Evolutionary conservation across 2,888 invertebrate species (phyloP), one percentile per base, ranked within the genome.

Genomic region (Heteromurus nitidus): DNA sequence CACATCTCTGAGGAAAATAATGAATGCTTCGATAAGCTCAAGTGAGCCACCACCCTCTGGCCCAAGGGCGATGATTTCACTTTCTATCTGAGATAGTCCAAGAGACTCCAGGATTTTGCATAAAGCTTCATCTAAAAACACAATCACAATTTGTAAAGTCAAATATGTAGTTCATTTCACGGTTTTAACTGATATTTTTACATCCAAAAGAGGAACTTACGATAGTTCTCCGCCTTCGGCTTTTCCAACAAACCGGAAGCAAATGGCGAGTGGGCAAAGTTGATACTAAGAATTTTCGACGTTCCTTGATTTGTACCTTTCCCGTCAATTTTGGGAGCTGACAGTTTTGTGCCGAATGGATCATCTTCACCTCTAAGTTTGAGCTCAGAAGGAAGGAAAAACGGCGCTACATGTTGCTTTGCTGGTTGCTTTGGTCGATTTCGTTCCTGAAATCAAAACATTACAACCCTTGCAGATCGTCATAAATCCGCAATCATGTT

Each of bases 381-480:
- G 3, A 79, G 24, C 30, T 72, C 79, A 13, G 79, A 79, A 13
- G 79, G 70, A 28, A 80, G 90, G 89, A 99, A 99, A 91, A 99
- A 99, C 0, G 99, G 99, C 0, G 97, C 98, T 0, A 94, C 92
- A 89, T 96, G 95, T 0, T 92, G 92, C 88, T 95, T 95, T 0
- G 94, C 92, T 0, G 95, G 93, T 67, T 94, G 93, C 89, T 93
- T 95, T 0, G 98, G 97, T 88, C 96, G 98, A 89, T 99, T 99
- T 84, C 95, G 88, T 87, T 88, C 86, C 90, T 90, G 86, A 16
- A 88, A 86, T 47, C 30, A 26, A 73, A 11, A 50, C 11, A 18
- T 53, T 20, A n/a, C n/a, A n/a, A n/a, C n/a, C n/a, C n/a, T n/a
- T n/a, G 16, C 53, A 69, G 58, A 42, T 16, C 36, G n/a, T 36